Conservation (phyloP, 2,888 invertebrate genomes). For the Petrophora chlorosata region DNA sequence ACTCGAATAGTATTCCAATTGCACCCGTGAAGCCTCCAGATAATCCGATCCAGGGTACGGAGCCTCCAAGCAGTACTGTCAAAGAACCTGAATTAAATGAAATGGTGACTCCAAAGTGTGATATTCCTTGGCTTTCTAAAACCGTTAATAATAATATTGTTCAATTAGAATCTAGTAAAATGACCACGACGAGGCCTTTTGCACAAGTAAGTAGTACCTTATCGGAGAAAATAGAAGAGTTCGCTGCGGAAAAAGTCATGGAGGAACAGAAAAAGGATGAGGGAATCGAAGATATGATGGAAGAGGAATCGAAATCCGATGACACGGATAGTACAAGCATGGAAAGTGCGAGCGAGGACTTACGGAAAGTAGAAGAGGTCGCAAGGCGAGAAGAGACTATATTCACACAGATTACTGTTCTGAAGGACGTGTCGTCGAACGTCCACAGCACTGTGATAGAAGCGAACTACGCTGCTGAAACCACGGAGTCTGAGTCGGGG, state of each 20-base stretch:
- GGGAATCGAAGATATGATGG: conserved; percentile 30
- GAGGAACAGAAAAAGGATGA: conserved; percentile 27
- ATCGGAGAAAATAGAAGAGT: conserved; percentile 62
- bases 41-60: conserved; percentile 76
- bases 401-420: conserved; percentile 76
- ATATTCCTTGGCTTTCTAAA: conserved; percentile 79
- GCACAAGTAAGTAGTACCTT: conserved; percentile 71
- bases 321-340: conserved; percentile 32
- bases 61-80: conserved; percentile 77
- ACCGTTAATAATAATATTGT: conserved; percentile 77
- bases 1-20: conserved; percentile 76
- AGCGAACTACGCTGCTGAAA: conserved; percentile 70
- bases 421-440: conserved; percentile 75
- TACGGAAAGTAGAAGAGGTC: conserved; percentile 67
- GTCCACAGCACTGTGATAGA: conserved; percentile 76
- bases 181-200: conserved; percentile 69
- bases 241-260: conserved; percentile 42
- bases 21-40: conserved; percentile 77
- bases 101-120: conserved; percentile 63
- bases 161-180: conserved; percentile 66
- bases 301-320: conserved; percentile 43
- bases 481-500: conserved; percentile 75
- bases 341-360: conserved; percentile 40
- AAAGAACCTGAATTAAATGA: conserved; percentile 67
- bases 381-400: conserved; percentile 73